Conservation (phyloP, 2,113 vertebrate species). For the Hypocryptadius cinnamomeus region DNA sequence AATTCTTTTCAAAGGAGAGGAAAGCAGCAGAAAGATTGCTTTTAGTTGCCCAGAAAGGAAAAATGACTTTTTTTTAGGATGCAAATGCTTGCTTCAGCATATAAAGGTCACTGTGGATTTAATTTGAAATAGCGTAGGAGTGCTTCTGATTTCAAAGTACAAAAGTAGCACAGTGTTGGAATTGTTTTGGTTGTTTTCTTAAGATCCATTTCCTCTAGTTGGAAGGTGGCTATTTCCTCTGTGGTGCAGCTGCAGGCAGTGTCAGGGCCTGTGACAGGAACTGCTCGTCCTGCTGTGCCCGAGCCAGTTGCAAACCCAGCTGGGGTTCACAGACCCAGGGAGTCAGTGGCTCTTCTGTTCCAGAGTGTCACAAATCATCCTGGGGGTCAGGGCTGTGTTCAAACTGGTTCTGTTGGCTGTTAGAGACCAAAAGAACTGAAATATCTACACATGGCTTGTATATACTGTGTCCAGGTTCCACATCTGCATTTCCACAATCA, state of each 20-base stretch:
- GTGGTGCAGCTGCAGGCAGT: not conserved
- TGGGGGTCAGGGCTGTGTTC: not conserved
- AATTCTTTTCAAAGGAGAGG: not conserved
- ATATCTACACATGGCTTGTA: rapidly evolving
- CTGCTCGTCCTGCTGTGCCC: not conserved
- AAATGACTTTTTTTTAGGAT: not conserved
- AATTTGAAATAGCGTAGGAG: not conserved
- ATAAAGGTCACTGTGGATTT: not conserved
- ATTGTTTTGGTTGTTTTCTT: not conserved
- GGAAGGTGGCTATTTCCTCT: not conserved
- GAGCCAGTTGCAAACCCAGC: not conserved
- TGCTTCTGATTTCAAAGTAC: not conserved
- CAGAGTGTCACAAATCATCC: not conserved
- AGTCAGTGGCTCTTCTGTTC: not conserved
- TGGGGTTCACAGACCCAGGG: not conserved
- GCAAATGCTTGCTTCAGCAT: not conserved
- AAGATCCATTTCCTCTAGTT: not conserved
- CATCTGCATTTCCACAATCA: not conserved
- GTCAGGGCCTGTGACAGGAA: not conserved
- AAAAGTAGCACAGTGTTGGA: not conserved
- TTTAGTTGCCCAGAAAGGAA: not conserved
- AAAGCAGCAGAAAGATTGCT: not conserved
- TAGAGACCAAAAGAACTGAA: not conserved
- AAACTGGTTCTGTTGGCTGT: not conserved
- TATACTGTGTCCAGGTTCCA: not conserved